Conservation (phyloP, 2,888 invertebrate genomes). For the Oxyscelio sp. region DNA sequence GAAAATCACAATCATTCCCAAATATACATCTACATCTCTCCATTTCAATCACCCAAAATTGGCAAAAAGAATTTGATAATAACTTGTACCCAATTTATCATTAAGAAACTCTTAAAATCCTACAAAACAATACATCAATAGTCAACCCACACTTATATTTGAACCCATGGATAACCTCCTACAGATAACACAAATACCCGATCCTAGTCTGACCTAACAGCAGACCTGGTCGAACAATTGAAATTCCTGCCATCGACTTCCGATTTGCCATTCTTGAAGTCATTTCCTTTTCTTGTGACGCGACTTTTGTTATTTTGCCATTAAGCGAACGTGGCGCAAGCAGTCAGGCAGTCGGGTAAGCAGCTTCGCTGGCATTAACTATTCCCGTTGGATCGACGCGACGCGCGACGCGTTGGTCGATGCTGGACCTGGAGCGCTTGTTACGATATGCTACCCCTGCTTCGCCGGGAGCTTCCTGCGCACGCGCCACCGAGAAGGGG, state of each 20-base stretch:
- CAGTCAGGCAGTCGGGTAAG: constrained; percentile 82
- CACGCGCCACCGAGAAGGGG: constrained; percentile 81
- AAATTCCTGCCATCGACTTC: background rate
- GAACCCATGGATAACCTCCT: too few relatives aligned
- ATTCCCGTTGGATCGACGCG: constrained; percentile 87
- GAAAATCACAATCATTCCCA: too few relatives aligned
- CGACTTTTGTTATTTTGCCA: constrained; percentile 81
- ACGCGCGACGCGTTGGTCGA: constrained; percentile 85
- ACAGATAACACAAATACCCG: background rate
- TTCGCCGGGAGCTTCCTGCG: constrained; percentile 75
- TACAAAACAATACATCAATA: too few relatives aligned
- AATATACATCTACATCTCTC: too few relatives aligned
- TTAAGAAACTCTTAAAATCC: too few relatives aligned
- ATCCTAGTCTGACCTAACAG: too few relatives aligned
- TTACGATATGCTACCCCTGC: constrained; percentile 74
- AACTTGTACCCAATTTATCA: too few relatives aligned
- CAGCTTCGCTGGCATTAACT: constrained; percentile 86
- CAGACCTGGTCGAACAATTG: too few relatives aligned
- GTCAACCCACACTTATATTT: too few relatives aligned
- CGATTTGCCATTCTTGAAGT: background rate
- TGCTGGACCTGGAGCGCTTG: constrained; percentile 83
- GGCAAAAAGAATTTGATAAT: too few relatives aligned
- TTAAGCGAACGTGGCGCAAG: constrained; percentile 85
- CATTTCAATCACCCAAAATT: too few relatives aligned
- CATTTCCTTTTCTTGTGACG: constrained; percentile 12